Conservation (phyloP, 2,888 invertebrate genomes). For the Heterodera filipjevi region DNA sequence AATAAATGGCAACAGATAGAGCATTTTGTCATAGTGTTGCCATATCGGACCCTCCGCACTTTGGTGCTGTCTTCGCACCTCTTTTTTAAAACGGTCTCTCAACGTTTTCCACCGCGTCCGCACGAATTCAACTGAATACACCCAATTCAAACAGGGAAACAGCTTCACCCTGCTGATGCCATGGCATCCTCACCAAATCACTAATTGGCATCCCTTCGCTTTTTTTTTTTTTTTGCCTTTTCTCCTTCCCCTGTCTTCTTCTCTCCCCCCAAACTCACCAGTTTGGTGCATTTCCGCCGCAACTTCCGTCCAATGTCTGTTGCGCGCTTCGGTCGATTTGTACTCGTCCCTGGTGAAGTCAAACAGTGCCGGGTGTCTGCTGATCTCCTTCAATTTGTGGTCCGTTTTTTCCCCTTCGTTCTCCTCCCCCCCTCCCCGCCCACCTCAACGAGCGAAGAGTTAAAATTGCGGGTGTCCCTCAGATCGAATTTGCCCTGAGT, state of each 20-base stretch:
- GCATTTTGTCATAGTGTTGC: constrained; percentile 36
- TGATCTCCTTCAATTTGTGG: constrained; percentile 24
- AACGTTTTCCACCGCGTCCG: constrained; percentile 60
- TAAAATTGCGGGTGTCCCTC: background rate
- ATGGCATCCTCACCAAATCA: no score
- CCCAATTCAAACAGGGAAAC: no score
- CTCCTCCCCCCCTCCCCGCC: background rate
- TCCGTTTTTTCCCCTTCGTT: background rate
- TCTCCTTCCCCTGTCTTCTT: no score
- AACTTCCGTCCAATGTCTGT: constrained; percentile 31
- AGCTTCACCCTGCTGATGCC: no score
- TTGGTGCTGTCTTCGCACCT: constrained; percentile 37
- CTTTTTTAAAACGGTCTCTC: constrained; percentile 56
- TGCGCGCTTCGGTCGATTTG: constrained; percentile 33
- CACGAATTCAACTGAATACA: constrained; percentile 54
- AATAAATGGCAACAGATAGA: constrained; percentile 36
- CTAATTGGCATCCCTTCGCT: no score
- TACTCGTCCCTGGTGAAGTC: constrained; percentile 35
- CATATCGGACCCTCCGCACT: constrained; percentile 17
- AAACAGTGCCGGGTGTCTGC: constrained; percentile 36
- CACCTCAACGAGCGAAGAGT: constrained; percentile 3
- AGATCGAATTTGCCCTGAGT: constrained; percentile 1
- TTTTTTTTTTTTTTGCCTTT: no score
- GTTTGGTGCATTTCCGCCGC: constrained; percentile 25
- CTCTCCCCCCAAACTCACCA: background rate